Conservation (phyloP, 2,888 invertebrate genomes). For the Leptarthrus brevirostris region DNA sequence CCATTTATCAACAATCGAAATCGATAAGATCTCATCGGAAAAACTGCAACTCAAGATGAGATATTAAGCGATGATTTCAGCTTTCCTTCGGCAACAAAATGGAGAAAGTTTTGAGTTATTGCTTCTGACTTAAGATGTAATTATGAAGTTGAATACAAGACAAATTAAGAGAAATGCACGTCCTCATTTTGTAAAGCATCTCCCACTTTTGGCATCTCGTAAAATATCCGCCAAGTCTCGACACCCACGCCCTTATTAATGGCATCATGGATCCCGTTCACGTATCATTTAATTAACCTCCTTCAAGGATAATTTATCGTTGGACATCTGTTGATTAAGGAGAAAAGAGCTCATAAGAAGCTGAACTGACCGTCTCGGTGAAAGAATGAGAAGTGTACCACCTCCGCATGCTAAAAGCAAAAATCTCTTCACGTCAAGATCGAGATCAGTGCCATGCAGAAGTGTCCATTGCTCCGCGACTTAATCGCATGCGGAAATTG, state of each 20-base stretch:
- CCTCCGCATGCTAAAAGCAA: slow-evolving; percentile 20
- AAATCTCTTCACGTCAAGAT: slow-evolving; percentile 41
- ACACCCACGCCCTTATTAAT: slow-evolving; percentile 41
- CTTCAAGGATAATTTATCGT: slow-evolving; percentile 40
- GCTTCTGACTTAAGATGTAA: not conserved
- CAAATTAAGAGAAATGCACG: slow-evolving; percentile 7
- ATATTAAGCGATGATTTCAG: too few relatives aligned
- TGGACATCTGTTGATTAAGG: slow-evolving; percentile 3
- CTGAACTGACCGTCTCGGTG: not conserved
- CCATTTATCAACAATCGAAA: not conserved
- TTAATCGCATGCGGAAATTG: slow-evolving; percentile 48
- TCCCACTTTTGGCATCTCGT: not conserved
- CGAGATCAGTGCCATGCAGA: slow-evolving; percentile 31
- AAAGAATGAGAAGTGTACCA: slow-evolving; percentile 24
- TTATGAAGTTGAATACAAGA: slow-evolving; percentile 1
- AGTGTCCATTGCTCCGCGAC: slow-evolving; percentile 35
- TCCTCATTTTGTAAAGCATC: not conserved
- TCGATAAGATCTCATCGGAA: too few relatives aligned
- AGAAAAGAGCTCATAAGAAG: slow-evolving; percentile 4
- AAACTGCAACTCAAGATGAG: too few relatives aligned
- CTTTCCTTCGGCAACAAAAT: too few relatives aligned
- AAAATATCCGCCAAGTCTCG: slow-evolving; percentile 4
- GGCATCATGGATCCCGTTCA: slow-evolving; percentile 8
- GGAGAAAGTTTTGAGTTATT: slow-evolving; percentile 3
- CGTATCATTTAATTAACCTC: slow-evolving; percentile 41